phyloP scores from a whole-genome alignment of 2,888 invertebrate species.

The Harmothoe impar region DNA sequence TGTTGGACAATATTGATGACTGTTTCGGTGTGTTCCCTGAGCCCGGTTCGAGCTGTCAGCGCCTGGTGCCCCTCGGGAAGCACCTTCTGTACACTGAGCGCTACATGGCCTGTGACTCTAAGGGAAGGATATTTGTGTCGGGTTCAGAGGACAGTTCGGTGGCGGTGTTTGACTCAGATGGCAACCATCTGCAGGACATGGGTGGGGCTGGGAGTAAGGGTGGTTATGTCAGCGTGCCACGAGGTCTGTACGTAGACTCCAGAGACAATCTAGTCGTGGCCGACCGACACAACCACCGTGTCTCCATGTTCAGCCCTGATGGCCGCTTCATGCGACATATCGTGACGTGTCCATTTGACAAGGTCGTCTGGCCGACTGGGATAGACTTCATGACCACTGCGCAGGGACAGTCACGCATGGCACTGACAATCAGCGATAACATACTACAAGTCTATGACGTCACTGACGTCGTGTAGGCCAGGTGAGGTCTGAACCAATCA shows the following conservation, averaged over 20 bases:
- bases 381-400: slow-evolving; percentile 18
- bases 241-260: slow-evolving; percentile 50
- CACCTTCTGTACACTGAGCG: slow-evolving; percentile 49
- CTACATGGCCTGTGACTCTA: slow-evolving; percentile 54
- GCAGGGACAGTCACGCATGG: neutral
- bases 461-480: slow-evolving; percentile 15
- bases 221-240: slow-evolving; percentile 51
- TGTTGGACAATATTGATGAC: slow-evolving; percentile 41
- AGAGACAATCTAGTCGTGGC: slow-evolving; percentile 42
- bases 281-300: slow-evolving; percentile 57
- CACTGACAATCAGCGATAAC: slow-evolving; percentile 21
- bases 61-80: neutral
- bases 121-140: slow-evolving; percentile 42
- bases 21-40: slow-evolving; percentile 30
- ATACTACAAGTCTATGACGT: slow-evolving; percentile 49
- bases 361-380: slow-evolving; percentile 52
- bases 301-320: slow-evolving; percentile 53
- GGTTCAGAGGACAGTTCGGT: slow-evolving; percentile 43
- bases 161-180: slow-evolving; percentile 42
- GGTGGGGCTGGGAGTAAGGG: slow-evolving; percentile 49
- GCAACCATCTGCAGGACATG: slow-evolving; percentile 22
- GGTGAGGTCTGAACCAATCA: too few species aligned
- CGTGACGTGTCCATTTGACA: slow-evolving; percentile 41
- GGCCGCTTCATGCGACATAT: slow-evolving; percentile 53
- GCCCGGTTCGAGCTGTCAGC: slow-evolving; percentile 6